These are phyloP conservation scores for Musca domestica DNA, from an alignment of 1,140 invertebrate genomes.

Conservation along the genomic window DNA sequence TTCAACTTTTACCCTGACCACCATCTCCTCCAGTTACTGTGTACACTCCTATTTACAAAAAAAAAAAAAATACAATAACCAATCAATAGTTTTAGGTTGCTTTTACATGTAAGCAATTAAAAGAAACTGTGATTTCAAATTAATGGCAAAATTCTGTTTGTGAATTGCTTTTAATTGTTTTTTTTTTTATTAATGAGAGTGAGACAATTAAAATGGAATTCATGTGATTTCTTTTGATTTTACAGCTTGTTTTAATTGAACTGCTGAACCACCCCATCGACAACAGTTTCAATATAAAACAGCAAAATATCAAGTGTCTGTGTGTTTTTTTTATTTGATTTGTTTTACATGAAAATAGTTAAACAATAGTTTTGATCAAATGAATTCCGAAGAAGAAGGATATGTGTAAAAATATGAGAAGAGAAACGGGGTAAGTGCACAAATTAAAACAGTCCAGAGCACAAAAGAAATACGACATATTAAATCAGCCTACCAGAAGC, in stretches of 20 bases:
- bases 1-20: background rate
- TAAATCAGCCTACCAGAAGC: too few relatives aligned
- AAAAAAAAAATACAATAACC: too few relatives aligned
- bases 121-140: background rate
- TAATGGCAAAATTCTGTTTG: background rate
- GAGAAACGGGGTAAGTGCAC: background rate
- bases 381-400: background rate
- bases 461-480: background rate
- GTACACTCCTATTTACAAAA: background rate
- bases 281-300: background rate
- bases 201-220: background rate
- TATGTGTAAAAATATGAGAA: background rate
- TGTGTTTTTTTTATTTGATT: too few relatives aligned
- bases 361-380: background rate
- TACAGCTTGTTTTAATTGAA: constrained; percentile 6
- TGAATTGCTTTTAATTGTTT: constrained; percentile 12
- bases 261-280: too few relatives aligned
- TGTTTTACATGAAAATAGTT: too few relatives aligned
- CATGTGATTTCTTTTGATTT: constrained; percentile 6
- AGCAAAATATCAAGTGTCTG: too few relatives aligned
- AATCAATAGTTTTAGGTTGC: background rate
- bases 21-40: background rate
- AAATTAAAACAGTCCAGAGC: background rate
- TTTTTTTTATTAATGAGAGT: background rate
- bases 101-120: background rate